phyloP scores from a whole-genome alignment of 2,888 invertebrate genomes.

The Digitonthophagus gazella region DNA sequence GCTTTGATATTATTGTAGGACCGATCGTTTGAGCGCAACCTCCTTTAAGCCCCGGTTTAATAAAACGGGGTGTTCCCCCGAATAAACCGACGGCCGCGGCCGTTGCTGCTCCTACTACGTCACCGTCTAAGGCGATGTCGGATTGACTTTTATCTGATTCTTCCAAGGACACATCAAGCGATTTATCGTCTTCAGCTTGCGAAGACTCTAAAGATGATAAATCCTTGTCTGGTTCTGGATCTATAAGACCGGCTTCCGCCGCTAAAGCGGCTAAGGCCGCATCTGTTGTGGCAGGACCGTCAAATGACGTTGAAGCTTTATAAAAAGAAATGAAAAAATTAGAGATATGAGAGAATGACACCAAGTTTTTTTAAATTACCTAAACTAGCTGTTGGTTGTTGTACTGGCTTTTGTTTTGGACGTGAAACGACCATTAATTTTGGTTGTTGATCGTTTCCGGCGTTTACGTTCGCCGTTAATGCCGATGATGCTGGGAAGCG shows the following conservation, averaged over 20 bases:
- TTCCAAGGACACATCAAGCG: slow-evolving; percentile 20
- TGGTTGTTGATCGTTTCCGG: slow-evolving; percentile 39
- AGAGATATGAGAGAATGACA: background rate
- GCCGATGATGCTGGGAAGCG: slow-evolving; percentile 47
- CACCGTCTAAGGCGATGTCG: slow-evolving; percentile 21
- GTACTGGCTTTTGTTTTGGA: slow-evolving; percentile 49
- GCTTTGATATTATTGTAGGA: slow-evolving; percentile 36
- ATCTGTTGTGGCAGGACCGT: slow-evolving; percentile 62
- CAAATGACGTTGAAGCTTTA: slow-evolving; percentile 54
- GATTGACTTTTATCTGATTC: slow-evolving; percentile 21
- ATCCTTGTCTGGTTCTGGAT: slow-evolving; percentile 48
- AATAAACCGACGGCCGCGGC: slow-evolving; percentile 39
- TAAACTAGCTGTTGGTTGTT: slow-evolving; percentile 55
- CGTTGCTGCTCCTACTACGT: slow-evolving; percentile 18
- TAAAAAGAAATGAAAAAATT: slow-evolving; percentile 14
- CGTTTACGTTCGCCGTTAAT: slow-evolving; percentile 36
- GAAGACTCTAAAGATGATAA: slow-evolving; percentile 29
- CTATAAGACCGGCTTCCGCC: slow-evolving; percentile 62
- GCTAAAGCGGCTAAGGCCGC: slow-evolving; percentile 62
- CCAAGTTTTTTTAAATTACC: slow-evolving; percentile 39
- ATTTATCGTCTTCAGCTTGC: slow-evolving; percentile 25
- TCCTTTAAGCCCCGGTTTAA: slow-evolving; percentile 47
- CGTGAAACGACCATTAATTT: slow-evolving; percentile 55
- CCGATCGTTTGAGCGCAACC: slow-evolving; percentile 34
- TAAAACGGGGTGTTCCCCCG: slow-evolving; percentile 45